A percentile compares a stretch with the other conserved stretches of the same genome.
Conservation (phyloP, 2,888 invertebrate genomes). For the Oscheius sp. region DNA sequence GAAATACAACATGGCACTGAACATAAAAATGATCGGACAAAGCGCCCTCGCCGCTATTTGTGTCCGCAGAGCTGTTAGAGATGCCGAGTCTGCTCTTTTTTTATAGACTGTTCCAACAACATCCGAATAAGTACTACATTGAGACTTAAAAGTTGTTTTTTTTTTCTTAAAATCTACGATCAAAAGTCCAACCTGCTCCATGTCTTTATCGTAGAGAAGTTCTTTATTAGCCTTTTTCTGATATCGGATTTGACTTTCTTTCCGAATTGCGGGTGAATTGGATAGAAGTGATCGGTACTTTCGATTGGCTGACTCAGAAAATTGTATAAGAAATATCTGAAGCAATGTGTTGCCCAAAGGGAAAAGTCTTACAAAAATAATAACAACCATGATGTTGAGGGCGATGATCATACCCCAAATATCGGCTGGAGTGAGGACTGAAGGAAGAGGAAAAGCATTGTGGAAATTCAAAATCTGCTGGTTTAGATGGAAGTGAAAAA, state of each 20-base stretch:
- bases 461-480: slow-evolving; percentile 13
- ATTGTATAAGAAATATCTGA: slow-evolving; percentile 6
- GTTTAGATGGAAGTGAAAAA: not conserved
- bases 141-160: not conserved
- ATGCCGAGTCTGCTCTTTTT: slow-evolving; percentile 24
- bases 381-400: slow-evolving; percentile 3
- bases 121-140: slow-evolving; percentile 12
- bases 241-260: slow-evolving; percentile 11
- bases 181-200: not conserved
- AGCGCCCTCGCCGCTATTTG: slow-evolving; percentile 23
- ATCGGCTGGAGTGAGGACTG: slow-evolving; percentile 12
- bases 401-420: slow-evolving; percentile 10
- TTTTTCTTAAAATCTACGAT: not conserved
- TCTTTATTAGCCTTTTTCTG: slow-evolving; percentile 18
- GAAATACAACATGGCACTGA: slow-evolving; percentile 1
- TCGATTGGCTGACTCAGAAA: not conserved
- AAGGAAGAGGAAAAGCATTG: slow-evolving; percentile 6
- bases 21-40: slow-evolving; percentile 19
- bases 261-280: not conserved
- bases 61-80: slow-evolving; percentile 11
- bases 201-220: slow-evolving; percentile 12
- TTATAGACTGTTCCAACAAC: slow-evolving; percentile 7
- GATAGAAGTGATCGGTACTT: slow-evolving; percentile 2
- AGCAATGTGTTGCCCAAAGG: not conserved
- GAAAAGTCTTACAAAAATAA: slow-evolving; percentile 11